Evolutionary conservation across 1,140 invertebrate genomes (phyloP).

Genomic region (Helicoverpa armigera): DNA sequence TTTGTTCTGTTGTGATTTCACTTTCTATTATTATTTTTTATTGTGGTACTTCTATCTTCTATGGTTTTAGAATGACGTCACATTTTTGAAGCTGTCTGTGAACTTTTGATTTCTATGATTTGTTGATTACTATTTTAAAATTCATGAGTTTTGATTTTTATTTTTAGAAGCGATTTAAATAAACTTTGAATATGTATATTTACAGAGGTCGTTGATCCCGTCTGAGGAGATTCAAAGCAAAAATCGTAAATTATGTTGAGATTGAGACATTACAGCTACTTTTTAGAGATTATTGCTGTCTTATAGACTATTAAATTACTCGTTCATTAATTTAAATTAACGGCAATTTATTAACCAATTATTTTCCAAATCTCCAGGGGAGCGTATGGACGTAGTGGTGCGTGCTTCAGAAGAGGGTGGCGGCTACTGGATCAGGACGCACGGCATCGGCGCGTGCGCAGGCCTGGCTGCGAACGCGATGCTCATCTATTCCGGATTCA

Average conservation of each 20-base stretch:
- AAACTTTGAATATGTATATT: no score
- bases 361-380: conserved; percentile 83
- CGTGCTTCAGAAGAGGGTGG: conserved; percentile 83
- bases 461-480: conserved; percentile 67
- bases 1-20: conserved; percentile 66
- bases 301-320: neutral
- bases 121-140: no score
- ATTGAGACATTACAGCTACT: neutral
- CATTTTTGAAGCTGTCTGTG: no score
- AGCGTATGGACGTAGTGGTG: conserved; percentile 89
- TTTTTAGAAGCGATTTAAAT: no score
- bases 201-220: no score
- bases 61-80: no score
- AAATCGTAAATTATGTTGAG: no score
- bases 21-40: conserved; percentile 63
- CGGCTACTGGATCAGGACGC: conserved; percentile 87
- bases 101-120: no score
- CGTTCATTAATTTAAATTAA: no score
- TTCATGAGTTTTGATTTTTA: no score
- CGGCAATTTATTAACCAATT: neutral
- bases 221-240: no score
- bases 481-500: conserved; percentile 80
- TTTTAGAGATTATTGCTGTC: neutral
- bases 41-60: no score
- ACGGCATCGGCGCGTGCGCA: conserved; percentile 85